Conservation (phyloP, 2,113 vertebrate genomes). For the Stigmatopora nigra region DNA sequence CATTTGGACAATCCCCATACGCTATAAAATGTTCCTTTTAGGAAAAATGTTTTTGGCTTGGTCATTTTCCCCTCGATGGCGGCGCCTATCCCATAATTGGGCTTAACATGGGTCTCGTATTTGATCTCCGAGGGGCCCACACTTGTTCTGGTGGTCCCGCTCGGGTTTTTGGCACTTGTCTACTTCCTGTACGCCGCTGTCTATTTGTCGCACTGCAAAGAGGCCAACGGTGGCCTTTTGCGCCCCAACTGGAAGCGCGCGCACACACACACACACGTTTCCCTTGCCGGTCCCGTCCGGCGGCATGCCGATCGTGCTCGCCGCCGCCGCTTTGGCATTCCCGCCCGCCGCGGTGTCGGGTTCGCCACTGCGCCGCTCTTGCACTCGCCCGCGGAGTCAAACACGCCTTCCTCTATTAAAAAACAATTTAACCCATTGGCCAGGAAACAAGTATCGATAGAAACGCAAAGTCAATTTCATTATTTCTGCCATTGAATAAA, state of each 20-base stretch:
- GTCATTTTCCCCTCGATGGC: no score
- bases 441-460: neutral
- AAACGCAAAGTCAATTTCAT: neutral
- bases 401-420: slow-evolving; percentile 9
- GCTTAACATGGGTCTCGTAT: no score
- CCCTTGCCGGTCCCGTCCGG: slow-evolving; percentile 35
- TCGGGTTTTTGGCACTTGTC: neutral
- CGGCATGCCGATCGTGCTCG: slow-evolving; percentile 40
- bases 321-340: slow-evolving; percentile 29
- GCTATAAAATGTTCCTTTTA: no score
- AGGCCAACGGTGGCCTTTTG: neutral
- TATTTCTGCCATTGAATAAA: no score
- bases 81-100: no score
- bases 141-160: neutral
- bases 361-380: slow-evolving; percentile 24
- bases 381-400: slow-evolving; percentile 9
- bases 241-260: neutral
- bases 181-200: no score
- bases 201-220: no score
- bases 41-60: no score
- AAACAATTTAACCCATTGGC: no score
- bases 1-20: no score
- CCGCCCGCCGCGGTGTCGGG: slow-evolving; percentile 42
- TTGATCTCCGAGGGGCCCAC: neutral
- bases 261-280: slow-evolving; percentile 24